Evolutionary conservation across 2,797 vertebrate species (phyloP).

Genomic region (Enteromius fasciolatus): DNA sequence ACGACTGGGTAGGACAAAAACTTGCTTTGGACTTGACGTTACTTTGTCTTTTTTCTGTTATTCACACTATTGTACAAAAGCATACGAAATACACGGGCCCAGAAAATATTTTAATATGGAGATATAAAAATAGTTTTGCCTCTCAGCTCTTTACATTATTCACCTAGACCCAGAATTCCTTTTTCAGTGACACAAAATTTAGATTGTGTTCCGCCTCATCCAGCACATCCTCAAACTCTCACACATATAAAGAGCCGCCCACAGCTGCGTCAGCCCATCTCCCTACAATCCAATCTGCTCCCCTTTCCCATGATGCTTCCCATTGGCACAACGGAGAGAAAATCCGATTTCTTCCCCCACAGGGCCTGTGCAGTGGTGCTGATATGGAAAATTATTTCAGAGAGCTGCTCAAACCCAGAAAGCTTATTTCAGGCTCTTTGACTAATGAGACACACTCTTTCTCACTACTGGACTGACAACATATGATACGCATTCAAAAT

Average conservation of each 20-base stretch:
- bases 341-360: constrained; percentile 80
- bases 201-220: constrained; percentile 8
- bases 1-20: not conserved
- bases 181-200: constrained; percentile 31
- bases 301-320: constrained; percentile 82
- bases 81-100: not conserved
- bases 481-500: not conserved
- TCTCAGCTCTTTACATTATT: constrained; percentile 1
- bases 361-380: constrained; percentile 78
- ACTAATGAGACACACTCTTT: constrained; percentile 78
- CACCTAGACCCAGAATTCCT: constrained; percentile 13
- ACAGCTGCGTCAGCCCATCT: constrained; percentile 78
- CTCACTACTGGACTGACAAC: constrained; percentile 61
- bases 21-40: not conserved
- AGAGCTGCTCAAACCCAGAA: constrained; percentile 77
- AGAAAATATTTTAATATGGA: not conserved
- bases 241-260: constrained; percentile 70
- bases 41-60: not conserved
- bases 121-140: not conserved
- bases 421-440: constrained; percentile 79
- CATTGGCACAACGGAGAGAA: constrained; percentile 78
- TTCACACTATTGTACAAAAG: not conserved
- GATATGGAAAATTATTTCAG: constrained; percentile 83
- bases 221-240: constrained; percentile 15
- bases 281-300: constrained; percentile 80